Percentiles rank a stretch among this genome's conserved stretches.
Conservation (phyloP, 2,797 vertebrate species). For the Sternarchorhynchus goeldii region DNA sequence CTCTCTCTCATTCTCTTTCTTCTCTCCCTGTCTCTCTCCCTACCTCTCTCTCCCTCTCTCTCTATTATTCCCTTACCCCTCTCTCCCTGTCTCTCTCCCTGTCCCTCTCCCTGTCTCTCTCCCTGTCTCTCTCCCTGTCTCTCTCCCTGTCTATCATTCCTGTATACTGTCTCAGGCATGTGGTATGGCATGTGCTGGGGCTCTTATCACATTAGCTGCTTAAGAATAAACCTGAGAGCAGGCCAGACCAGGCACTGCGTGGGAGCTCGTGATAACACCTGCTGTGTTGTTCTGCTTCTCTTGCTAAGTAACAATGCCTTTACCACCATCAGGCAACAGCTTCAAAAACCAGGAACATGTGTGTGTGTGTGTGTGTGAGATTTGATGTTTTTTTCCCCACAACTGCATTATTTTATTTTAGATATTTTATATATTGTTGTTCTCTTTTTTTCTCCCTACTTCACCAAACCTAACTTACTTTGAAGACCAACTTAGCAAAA, state of each 20-base stretch:
- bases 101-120: conserved; percentile 20
- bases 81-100: neutral
- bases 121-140: conserved; percentile 28
- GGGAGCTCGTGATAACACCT: conserved; percentile 56
- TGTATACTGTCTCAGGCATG: conserved; percentile 34
- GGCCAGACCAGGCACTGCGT: conserved; percentile 54
- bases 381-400: conserved; percentile 39
- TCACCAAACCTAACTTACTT: conserved; percentile 51
- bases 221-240: conserved; percentile 50
- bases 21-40: conserved; percentile 31
- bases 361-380: conserved; percentile 36
- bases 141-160: conserved; percentile 19
- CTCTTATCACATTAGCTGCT: conserved; percentile 57
- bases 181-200: conserved; percentile 34
- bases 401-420: conserved; percentile 27
- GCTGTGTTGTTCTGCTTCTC: conserved; percentile 58
- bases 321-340: conserved; percentile 43
- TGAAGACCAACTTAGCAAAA: conserved; percentile 60
- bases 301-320: conserved; percentile 56
- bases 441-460: conserved; percentile 13
- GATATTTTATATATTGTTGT: neutral
- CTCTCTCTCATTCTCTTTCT: neutral
- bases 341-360: conserved; percentile 28
- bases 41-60: conserved; percentile 23
- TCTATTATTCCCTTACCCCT: neutral